Percentiles rank a stretch among this genome's conserved stretches.
Evolutionary conservation across 2,113 vertebrate species (phyloP).

Genomic region (Anser brachyrhynchus): DNA sequence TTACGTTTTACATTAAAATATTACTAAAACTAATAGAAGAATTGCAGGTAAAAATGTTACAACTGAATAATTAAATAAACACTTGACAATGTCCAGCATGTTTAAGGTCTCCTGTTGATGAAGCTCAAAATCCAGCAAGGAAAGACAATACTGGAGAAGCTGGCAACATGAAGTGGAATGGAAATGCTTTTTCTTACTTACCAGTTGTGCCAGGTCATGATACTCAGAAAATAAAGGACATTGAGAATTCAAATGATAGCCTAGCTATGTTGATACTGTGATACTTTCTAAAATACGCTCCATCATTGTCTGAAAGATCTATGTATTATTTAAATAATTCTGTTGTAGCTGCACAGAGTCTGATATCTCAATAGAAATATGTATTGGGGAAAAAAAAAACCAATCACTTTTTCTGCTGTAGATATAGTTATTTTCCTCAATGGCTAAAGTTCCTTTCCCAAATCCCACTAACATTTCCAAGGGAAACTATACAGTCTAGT

Average conservation of each 20-base stretch:
- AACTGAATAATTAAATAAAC: not conserved
- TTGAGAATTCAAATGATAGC: not conserved
- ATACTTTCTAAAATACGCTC: not conserved
- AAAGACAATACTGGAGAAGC: not conserved
- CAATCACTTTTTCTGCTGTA: not conserved
- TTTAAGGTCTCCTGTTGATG: not conserved
- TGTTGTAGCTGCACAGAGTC: not conserved
- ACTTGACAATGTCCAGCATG: not conserved
- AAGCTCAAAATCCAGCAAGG: not conserved
- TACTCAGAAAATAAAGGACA: not conserved
- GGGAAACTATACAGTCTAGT: not conserved
- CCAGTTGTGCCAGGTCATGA: not conserved
- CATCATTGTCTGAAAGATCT: not conserved
- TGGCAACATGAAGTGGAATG: not conserved
- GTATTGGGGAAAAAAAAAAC: not conserved
- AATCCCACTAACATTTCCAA: not conserved
- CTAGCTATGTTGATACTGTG: not conserved
- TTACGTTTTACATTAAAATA: not conserved
- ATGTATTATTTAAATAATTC: not conserved
- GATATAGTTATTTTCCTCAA: not conserved
- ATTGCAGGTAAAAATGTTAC: not conserved
- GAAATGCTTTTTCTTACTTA: slow-evolving; percentile 13
- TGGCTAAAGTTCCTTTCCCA: not conserved
- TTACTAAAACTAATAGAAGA: not conserved
- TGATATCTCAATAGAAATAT: not conserved